phyloP scores from a whole-genome alignment of 2,113 vertebrate species.

The Dipodomys ordii region DNA sequence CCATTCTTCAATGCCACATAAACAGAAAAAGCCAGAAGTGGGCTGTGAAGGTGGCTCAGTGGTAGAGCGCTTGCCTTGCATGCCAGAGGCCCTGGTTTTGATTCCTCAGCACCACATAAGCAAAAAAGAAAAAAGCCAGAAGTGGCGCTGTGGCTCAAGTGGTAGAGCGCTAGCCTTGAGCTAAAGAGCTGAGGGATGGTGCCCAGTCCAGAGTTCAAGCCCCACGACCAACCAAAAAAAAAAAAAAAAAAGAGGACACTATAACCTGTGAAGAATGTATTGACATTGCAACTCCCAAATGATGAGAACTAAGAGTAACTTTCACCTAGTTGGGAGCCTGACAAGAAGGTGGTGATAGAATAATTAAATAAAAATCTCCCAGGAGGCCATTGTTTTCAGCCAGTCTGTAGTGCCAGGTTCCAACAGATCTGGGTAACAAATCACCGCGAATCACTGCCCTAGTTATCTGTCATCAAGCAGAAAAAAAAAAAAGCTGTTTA shows the following conservation, averaged over 20 bases:
- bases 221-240: no score
- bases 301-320: not conserved
- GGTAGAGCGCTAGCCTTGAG: no score
- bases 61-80: no score
- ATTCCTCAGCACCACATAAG: no score
- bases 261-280: not conserved
- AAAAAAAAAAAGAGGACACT: not conserved
- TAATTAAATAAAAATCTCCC: not conserved
- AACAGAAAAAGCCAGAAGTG: no score
- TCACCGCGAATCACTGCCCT: not conserved
- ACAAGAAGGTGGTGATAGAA: not conserved
- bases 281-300: not conserved
- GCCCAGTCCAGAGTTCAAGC: no score
- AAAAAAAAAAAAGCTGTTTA: not conserved
- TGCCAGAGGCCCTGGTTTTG: no score
- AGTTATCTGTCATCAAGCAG: not conserved
- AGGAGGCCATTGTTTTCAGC: not conserved
- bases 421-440: not conserved
- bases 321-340: not conserved
- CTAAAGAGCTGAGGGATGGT: no score
- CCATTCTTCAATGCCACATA: no score
- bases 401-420: not conserved
- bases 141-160: no score
- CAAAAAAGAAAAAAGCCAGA: no score
- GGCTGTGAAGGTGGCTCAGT: no score